These are phyloP conservation scores for Cossypha dichroa DNA, from an alignment of 2,797 vertebrate genomes.

Conservation along the genomic window DNA sequence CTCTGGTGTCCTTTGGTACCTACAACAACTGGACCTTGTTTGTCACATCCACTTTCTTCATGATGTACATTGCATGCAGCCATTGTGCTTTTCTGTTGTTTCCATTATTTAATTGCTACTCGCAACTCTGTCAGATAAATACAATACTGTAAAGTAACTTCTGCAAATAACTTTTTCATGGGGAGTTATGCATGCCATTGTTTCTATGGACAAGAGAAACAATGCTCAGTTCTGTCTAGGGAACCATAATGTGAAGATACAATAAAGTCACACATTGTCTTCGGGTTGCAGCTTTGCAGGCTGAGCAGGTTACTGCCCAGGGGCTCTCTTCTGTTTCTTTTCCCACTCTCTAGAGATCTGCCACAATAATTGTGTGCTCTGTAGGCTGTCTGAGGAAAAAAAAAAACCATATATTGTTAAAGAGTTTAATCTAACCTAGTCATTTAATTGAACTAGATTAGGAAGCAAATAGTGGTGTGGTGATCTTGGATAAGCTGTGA, in stretches of 20 bases:
- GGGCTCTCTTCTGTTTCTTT: background rate
- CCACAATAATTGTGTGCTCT: background rate
- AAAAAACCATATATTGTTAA: background rate
- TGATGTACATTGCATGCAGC: background rate
- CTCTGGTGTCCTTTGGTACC: background rate
- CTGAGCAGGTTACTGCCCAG: slow-evolving; percentile 28
- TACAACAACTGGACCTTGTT: background rate
- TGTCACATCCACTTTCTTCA: background rate
- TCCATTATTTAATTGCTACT: background rate
- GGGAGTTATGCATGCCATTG: slow-evolving; percentile 2
- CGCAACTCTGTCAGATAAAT: background rate
- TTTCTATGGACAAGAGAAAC: slow-evolving; percentile 15
- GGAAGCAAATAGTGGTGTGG: background rate
- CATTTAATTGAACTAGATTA: background rate
- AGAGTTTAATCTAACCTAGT: background rate
- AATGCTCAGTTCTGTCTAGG: slow-evolving; percentile 1
- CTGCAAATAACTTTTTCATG: slow-evolving; percentile 20
- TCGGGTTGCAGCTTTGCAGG: slow-evolving; percentile 17
- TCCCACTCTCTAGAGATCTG: background rate
- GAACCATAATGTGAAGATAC: slow-evolving; percentile 1
- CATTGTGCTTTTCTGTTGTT: background rate
- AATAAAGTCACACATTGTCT: slow-evolving; percentile 25
- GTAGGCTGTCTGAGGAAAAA: background rate
- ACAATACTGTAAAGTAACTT: background rate
- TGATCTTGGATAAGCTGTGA: background rate